Base-by-base conservation (phyloP, 2,113 vertebrate genomes). In the Epinephelus moara region DNA sequence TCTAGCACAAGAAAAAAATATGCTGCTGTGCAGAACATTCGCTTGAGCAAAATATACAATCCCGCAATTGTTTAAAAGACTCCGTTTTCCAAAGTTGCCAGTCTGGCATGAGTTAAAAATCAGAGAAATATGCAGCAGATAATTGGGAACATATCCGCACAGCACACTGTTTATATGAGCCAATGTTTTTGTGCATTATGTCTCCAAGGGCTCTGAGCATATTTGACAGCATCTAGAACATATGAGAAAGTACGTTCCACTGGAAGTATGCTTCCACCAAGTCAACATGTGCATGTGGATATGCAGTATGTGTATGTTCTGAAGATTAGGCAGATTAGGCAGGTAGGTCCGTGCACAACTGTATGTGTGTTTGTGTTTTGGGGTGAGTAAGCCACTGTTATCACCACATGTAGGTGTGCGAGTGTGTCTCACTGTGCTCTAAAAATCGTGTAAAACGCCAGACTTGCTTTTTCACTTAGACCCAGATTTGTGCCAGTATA, bases 141-240 rank as follows among this genome's bases (percentile, higher is more conserved):
- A 92, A 94, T 93, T 93, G 86, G 86, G 86, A 94, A 84, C 92
- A 94, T 90, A 81, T 88, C 80, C 76, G 13, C 85, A 71, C 47
- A 70, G 80, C 76, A 47, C 78, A 76, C 60, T 91, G 91, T 93
- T 92, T 93, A 92, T 75, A 80, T 86, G 88, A 93, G 73, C 80
- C 82, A 68, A 72, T 90, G 89, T 85, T 88, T 92, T 89, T 57
- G 79, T 89, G 89, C 89, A 82, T 88, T 89, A 88, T 75, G 91
- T 88, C 86, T 93, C 87, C 37, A 23, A 87, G 84, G 76, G 68
- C 80, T 84, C 56, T 64, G 86, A 93, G 91, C 78, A 23, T 60
- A 88, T 86, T 66, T 91, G 92, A 93, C 93, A 90, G 87, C 87
- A 78, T 87, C 67, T 69, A 57, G 75, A 87, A 85, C 87, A 86